These are phyloP conservation scores for Onychomys leucogaster DNA, from an alignment of 2,797 vertebrate genomes.

Conservation along the genomic window DNA sequence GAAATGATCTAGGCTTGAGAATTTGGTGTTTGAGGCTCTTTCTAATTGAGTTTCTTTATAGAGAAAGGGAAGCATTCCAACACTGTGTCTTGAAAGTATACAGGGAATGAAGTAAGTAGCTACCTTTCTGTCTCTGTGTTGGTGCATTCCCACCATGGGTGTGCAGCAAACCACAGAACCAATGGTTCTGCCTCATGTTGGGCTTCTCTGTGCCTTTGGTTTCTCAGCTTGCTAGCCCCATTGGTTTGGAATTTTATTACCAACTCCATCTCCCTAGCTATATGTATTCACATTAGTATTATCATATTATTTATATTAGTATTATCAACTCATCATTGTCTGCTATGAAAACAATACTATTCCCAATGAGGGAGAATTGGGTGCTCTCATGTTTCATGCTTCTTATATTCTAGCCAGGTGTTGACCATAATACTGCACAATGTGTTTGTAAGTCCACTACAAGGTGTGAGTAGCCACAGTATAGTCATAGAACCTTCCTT, in stretches of 20 bases:
- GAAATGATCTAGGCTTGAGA: not conserved
- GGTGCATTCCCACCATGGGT: not conserved
- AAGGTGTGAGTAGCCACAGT: not conserved
- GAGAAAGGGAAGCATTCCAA: not conserved
- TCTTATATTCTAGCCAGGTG: not conserved
- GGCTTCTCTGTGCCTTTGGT: not conserved
- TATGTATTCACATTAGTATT: not conserved
- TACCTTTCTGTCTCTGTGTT: not conserved
- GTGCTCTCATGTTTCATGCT: not conserved
- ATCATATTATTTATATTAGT: not conserved
- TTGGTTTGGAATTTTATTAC: not conserved
- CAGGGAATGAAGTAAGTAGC: not conserved
- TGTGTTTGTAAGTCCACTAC: not conserved
- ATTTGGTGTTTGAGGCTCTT: not conserved
- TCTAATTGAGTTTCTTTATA: not conserved
- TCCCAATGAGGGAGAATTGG: not conserved
- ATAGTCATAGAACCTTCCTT: not conserved
- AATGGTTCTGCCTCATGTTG: not conserved
- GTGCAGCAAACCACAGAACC: not conserved
- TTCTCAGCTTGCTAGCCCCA: not conserved
- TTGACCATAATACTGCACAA: not conserved
- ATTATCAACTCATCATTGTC: not conserved
- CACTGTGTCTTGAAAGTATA: not conserved
- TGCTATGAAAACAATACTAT: constrained; percentile 14
- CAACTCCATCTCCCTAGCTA: not conserved